Conservation (phyloP, 2,113 vertebrate species). For the Micromys minutus region DNA sequence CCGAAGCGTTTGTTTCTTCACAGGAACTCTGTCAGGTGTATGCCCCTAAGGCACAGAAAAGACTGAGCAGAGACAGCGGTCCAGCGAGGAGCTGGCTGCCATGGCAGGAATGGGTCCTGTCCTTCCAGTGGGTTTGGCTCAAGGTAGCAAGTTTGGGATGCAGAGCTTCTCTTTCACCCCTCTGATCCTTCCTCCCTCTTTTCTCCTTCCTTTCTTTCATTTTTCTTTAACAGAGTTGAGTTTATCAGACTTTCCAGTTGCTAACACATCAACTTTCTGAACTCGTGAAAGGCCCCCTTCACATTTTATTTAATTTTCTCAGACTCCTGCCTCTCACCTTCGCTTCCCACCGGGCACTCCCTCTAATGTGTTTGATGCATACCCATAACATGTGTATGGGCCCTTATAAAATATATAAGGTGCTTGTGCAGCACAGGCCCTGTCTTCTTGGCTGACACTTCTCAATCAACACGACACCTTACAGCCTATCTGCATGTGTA, state of each 20-base stretch:
- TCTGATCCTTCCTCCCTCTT: fast-evolving
- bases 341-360: no score
- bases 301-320: neutral
- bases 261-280: no score
- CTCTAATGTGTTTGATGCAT: neutral
- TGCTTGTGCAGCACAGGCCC: neutral
- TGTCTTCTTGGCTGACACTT: neutral
- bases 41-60: fast-evolving
- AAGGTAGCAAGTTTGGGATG: neutral
- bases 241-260: neutral
- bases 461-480: neutral
- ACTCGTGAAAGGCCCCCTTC: neutral
- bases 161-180: no score
- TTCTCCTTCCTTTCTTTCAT: no score
- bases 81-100: fast-evolving
- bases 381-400: neutral
- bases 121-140: fast-evolving
- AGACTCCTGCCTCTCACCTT: neutral
- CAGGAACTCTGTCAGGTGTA: fast-evolving
- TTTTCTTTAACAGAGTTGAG: neutral
- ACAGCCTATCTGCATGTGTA: fast-evolving
- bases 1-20: neutral
- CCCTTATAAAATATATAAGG: neutral
- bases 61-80: fast-evolving
- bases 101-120: neutral